phyloP scores from a whole-genome alignment of 2,888 invertebrate genomes.

The Trachelus stipa region DNA sequence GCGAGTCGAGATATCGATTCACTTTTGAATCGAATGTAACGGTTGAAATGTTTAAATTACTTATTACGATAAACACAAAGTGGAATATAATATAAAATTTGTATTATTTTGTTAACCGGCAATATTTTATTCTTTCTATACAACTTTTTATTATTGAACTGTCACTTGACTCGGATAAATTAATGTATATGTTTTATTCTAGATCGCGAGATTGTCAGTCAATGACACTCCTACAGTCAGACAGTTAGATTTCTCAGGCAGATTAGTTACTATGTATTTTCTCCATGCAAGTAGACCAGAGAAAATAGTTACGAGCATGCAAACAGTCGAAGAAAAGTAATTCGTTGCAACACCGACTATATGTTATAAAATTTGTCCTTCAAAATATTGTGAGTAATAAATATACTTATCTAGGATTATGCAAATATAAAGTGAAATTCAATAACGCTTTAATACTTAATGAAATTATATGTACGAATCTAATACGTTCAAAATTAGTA shows the following conservation, averaged over 20 bases:
- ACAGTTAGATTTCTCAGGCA: background rate
- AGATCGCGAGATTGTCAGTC: background rate
- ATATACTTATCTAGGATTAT: background rate
- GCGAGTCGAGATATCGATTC: background rate
- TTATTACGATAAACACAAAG: background rate
- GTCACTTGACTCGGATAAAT: background rate
- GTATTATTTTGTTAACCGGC: background rate
- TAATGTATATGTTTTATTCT: slow-evolving; percentile 3
- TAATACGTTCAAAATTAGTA: background rate
- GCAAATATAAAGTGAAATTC: background rate
- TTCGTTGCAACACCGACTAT: background rate
- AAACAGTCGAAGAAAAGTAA: background rate
- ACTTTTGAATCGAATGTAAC: background rate
- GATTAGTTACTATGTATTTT: background rate
- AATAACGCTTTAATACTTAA: background rate
- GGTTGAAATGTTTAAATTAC: background rate
- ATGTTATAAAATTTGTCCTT: background rate
- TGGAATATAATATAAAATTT: slow-evolving; percentile 11
- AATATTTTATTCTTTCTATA: background rate
- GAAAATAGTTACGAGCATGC: background rate
- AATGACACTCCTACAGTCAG: background rate
- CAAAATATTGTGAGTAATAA: background rate
- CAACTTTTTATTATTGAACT: background rate
- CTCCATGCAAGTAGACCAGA: background rate
- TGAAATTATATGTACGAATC: background rate